Percentiles rank a stretch among this genome's conserved stretches.
These are phyloP conservation scores for Pentamera pediparva DNA, from an alignment of 53 echinoderm and acorn worm species.

Conservation along the genomic window DNA sequence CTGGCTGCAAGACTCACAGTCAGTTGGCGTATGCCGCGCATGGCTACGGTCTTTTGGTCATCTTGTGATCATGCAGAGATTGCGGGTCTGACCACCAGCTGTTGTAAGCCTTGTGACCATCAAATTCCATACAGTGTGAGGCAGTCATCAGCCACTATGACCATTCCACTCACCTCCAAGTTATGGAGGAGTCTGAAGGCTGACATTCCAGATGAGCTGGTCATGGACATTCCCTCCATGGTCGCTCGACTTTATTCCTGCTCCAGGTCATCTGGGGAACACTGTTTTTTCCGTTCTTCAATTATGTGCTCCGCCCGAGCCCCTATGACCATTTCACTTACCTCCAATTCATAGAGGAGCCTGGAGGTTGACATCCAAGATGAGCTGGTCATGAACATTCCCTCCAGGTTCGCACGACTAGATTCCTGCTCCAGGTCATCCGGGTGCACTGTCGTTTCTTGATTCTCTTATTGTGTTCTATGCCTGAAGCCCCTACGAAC, in stretches of 20 bases:
- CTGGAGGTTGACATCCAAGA: conserved; percentile 90
- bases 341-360: conserved; percentile 94
- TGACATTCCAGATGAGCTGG: conserved; percentile 81
- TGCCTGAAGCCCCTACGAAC: too few species aligned
- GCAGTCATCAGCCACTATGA: too few species aligned
- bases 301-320: too few species aligned
- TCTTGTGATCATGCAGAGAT: too few species aligned
- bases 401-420: conserved; percentile 59
- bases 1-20: too few species aligned
- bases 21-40: too few species aligned
- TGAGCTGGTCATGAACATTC: conserved; percentile 63
- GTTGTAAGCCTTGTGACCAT: background rate
- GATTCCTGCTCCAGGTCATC: conserved; percentile 16
- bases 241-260: conserved; percentile 55
- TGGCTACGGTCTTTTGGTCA: too few species aligned
- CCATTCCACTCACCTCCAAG: conserved; percentile 88
- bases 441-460: background rate
- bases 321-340: too few species aligned
- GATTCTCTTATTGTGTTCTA: too few species aligned
- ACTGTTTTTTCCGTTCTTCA: too few species aligned
- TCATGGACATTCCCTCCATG: conserved; percentile 70
- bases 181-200: conserved; percentile 93
- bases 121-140: background rate
- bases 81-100: too few species aligned
- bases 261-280: background rate